Evolutionary conservation across 2,888 invertebrate genomes (phyloP), one percentile per base, ranked within the genome.

Genomic region (Agrotis clavis): DNA sequence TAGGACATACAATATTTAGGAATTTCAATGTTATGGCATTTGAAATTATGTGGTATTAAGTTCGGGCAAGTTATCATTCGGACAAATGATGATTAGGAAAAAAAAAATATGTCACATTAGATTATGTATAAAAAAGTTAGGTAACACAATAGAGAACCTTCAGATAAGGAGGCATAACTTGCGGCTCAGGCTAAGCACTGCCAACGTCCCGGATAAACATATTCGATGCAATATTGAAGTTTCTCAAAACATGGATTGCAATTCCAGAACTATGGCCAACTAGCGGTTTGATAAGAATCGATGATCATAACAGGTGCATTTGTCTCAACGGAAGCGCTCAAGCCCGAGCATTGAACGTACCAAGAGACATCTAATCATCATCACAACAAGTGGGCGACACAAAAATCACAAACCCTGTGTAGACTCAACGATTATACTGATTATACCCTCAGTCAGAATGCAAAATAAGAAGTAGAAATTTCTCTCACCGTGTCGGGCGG

Each of bases 401-500:
- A 60, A 48, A 45, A 21, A 47, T 19, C 35, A 53, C 19, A 61
- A 47, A 25, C 41, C 21, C 18, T 35, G 25, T 18, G 21, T 13
- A 11, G 4, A 18, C 1, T 41, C 41, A 11, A 41, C 9, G n/a
- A 25, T 13, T 7, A 14, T 51, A 57, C 4, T 67, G n/a, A n/a
- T n/a, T n/a, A 30, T 56, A 68, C 56, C 48, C 30, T 54, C 16
- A 53, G 6, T 16, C 48, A 53, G 56, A 50, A 50, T 63, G 45
- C 63, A 79, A 68, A 62, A 71, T 56, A 68, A 68, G 57, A 67
- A 77, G 70, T 71, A 76, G 63, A 78, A 80, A 80, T 80, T 77
- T 65, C 61, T 86, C 81, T 86, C 82, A 88, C 83, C 86, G 86
- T 77, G 77, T 81, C 78, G 82, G 69, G 71, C 82, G 74, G 74